phyloP scores from a whole-genome alignment of 2,888 invertebrate genomes.

The Cheilosia grossa region DNA sequence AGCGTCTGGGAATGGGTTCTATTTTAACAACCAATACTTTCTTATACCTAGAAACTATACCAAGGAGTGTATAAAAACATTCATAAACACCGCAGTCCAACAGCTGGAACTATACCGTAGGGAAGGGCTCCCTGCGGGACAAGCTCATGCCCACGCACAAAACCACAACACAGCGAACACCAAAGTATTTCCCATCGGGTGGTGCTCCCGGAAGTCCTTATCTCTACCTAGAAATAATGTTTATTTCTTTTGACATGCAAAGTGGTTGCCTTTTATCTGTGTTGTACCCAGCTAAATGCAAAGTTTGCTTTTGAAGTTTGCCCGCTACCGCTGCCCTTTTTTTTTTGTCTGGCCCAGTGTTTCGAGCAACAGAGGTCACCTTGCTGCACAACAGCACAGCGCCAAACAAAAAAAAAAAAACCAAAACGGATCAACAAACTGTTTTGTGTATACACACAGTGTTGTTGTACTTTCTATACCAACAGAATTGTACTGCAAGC shows the following conservation, averaged over 20 bases:
- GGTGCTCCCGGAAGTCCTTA: constrained; percentile 68
- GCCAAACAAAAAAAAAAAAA: constrained; percentile 12
- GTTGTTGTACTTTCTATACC: constrained; percentile 38
- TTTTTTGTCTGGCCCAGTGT: constrained; percentile 34
- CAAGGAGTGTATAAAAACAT: constrained; percentile 23
- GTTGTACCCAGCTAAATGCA: constrained; percentile 59
- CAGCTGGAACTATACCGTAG: constrained; percentile 14
- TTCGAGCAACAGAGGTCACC: constrained; percentile 59
- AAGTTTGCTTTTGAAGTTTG: constrained; percentile 66
- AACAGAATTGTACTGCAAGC: constrained; percentile 64
- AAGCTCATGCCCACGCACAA: constrained; percentile 60
- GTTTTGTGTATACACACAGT: constrained; percentile 31
- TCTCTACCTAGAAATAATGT: constrained; percentile 66
- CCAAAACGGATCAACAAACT: constrained; percentile 31
- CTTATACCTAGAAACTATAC: background rate
- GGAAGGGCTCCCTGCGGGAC: constrained; percentile 17
- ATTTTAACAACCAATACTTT: constrained; percentile 16
- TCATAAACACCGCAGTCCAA: constrained; percentile 8
- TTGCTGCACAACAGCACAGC: constrained; percentile 42
- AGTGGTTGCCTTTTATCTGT: constrained; percentile 68
- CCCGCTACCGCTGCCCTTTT: constrained; percentile 30
- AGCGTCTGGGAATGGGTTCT: constrained; percentile 1
- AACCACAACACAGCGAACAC: constrained; percentile 50
- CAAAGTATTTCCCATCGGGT: constrained; percentile 54
- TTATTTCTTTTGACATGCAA: constrained; percentile 74